Evolutionary conservation across 2,888 invertebrate species (phyloP).

Genomic region (Protodeltote pygarga): DNA sequence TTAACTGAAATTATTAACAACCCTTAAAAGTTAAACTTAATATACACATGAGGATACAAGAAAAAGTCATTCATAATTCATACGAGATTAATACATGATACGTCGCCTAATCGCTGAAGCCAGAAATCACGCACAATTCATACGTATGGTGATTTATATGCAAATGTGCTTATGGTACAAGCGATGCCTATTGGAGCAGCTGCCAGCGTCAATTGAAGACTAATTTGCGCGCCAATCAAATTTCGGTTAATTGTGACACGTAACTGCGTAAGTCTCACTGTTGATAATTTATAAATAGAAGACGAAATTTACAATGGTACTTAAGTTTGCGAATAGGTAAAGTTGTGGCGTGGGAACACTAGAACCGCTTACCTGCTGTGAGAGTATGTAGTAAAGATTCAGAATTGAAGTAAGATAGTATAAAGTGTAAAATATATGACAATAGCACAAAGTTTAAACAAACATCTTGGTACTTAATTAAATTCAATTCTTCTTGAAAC

Average conservation of each 20-base stretch:
- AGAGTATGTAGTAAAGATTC: too few species aligned
- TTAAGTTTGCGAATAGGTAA: too few species aligned
- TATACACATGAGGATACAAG: slow-evolving; percentile 11
- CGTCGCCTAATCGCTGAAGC: slow-evolving; percentile 45
- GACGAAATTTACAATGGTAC: slow-evolving; percentile 6
- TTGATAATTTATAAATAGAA: slow-evolving; percentile 32
- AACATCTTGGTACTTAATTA: too few species aligned
- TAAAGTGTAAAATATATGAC: too few species aligned
- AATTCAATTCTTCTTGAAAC: too few species aligned
- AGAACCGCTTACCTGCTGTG: too few species aligned
- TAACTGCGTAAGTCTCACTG: slow-evolving; percentile 57
- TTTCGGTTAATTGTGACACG: slow-evolving; percentile 72
- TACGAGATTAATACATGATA: slow-evolving; percentile 42
- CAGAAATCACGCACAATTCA: slow-evolving; percentile 65
- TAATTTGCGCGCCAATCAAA: slow-evolving; percentile 78
- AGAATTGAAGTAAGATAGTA: too few species aligned
- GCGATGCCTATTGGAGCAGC: slow-evolving; percentile 68
- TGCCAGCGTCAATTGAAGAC: slow-evolving; percentile 72
- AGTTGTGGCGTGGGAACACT: too few species aligned
- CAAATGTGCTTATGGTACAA: slow-evolving; percentile 73
- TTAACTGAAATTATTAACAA: slow-evolving; percentile 15
- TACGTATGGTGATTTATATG: slow-evolving; percentile 71
- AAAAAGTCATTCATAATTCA: slow-evolving; percentile 47
- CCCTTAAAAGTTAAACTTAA: slow-evolving; percentile 4
- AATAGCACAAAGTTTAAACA: too few species aligned